A percentile compares a stretch with the other conserved stretches of the same genome.
Evolutionary conservation across 2,888 invertebrate genomes (phyloP).

Genomic region (Conops quadrifasciatus): DNA sequence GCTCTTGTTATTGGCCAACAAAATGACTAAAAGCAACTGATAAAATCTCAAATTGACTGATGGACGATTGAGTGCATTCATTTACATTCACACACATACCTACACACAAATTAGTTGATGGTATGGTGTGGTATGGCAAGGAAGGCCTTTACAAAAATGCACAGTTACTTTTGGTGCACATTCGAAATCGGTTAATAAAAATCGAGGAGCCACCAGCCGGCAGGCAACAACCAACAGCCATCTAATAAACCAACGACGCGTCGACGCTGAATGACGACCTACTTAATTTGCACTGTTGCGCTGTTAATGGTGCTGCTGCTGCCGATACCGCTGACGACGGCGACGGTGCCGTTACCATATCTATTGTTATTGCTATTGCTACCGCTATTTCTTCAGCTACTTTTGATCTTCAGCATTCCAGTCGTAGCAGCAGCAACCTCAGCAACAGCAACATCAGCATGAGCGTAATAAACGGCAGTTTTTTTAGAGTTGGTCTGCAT

Average conservation of each 20-base stretch:
- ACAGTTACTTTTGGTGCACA: conserved; percentile 24
- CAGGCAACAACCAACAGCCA: conserved; percentile 14
- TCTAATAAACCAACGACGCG: conserved; percentile 18
- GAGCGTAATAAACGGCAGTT: neutral
- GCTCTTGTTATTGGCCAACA: neutral
- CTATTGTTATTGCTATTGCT: conserved; percentile 4
- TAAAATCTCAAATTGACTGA: neutral
- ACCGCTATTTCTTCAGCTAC: neutral
- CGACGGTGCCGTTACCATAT: neutral
- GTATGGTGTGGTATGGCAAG: neutral
- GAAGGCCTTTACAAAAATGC: neutral
- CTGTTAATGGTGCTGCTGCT: conserved; percentile 20
- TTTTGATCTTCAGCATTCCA: conserved; percentile 13
- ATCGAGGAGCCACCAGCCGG: neutral
- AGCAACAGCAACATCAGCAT: neutral
- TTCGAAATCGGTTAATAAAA: conserved; percentile 18
- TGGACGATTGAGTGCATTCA: no score
- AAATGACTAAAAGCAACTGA: neutral
- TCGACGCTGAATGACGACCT: conserved; percentile 38
- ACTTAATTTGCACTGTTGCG: conserved; percentile 34
- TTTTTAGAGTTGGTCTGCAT: no score
- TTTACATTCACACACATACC: neutral
- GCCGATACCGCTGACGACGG: conserved; percentile 33
- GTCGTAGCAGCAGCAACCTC: neutral
- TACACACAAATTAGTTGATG: neutral